Base-by-base conservation (phyloP, 2,797 vertebrate species). In the Naso thynnoides region DNA sequence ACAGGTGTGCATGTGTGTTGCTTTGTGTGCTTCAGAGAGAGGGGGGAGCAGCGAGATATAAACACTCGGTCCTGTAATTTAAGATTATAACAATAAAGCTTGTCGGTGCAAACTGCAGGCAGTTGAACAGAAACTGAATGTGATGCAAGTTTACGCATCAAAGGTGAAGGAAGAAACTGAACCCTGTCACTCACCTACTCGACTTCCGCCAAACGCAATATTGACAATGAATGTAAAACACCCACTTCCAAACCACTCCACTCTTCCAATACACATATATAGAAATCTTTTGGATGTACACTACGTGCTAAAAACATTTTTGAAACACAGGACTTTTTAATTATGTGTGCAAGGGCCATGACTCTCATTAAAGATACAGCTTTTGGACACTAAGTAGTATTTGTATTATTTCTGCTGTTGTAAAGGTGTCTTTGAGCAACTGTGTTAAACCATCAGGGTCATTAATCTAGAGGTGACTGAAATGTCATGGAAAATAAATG, bases 171-270 rank as follows among this genome's bases (percentile, higher is more conserved):
- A 76, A 82, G 74, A 88, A 79, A 83, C 62, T 41, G 18, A 80
- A 82, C 82, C 38, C 78, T 27, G 64, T 73, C 54, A 66, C 72
- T 87, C 86, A 82, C 88, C 82, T 84, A 89, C 88, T 86, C 86
- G 84, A 74, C 82, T 86, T 91, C 88, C 84, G 66, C 67, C n/a
- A 31, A 77, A 65, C 59, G 56, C 41, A 80, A 87, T 88, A 91
- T 85, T 86, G 86, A 75, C 56, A 41, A 82, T 87, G 80, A 79
- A 87, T 83, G 73, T 71, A 61, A 57, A 74, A 66, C 88, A 70
- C 86, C 86, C 84, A 84, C 86, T 21, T 62, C 53, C 52, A 83
- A 69, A 64, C 65, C 70, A 57, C 38, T 63, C 13, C 48, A 16
- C 49, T 62, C 29, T 76, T 64, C 26, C 14, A 38, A 45, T 24